Evolutionary conservation across 2,888 invertebrate genomes (phyloP).

Genomic region (Archips xylosteana): DNA sequence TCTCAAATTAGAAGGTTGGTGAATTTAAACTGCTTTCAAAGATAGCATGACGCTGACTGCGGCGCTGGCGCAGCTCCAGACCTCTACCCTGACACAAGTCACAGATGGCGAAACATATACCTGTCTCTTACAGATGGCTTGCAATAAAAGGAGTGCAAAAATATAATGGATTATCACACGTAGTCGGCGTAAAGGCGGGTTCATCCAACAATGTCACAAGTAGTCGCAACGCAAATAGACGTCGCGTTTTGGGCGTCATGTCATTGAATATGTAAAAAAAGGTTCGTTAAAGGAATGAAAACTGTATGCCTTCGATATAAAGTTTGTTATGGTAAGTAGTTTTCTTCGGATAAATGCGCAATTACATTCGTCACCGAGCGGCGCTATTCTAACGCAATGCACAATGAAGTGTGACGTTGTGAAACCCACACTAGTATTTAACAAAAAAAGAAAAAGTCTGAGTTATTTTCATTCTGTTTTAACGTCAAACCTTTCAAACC

Average conservation of each 20-base stretch:
- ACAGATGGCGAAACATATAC: conserved; percentile 12
- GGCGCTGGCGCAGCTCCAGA: conserved; percentile 38
- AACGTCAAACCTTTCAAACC: no score
- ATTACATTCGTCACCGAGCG: conserved; percentile 25
- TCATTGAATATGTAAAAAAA: conserved; percentile 50
- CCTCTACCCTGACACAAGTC: conserved; percentile 28
- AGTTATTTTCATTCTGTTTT: background rate
- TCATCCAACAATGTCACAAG: conserved; percentile 59
- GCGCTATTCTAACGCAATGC: conserved; percentile 12
- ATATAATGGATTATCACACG: background rate
- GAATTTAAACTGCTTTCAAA: conserved; percentile 42
- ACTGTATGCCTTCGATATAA: conserved; percentile 17
- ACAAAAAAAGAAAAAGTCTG: conserved; percentile 19
- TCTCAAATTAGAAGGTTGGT: conserved; percentile 41
- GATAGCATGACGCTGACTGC: conserved; percentile 40
- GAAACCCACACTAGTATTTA: conserved; percentile 3
- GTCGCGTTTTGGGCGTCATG: conserved; percentile 56
- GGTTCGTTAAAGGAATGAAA: conserved; percentile 10
- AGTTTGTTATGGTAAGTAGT: conserved; percentile 5
- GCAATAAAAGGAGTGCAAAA: background rate
- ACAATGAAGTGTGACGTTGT: conserved; percentile 32
- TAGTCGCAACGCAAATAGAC: conserved; percentile 65
- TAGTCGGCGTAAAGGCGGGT: conserved; percentile 44
- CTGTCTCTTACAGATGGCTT: conserved; percentile 25
- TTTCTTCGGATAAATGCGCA: conserved; percentile 21